Percentiles rank a stretch among this genome's conserved stretches.
Evolutionary conservation across 2,797 vertebrate species (phyloP).

Genomic region (Apogon hyalosoma): DNA sequence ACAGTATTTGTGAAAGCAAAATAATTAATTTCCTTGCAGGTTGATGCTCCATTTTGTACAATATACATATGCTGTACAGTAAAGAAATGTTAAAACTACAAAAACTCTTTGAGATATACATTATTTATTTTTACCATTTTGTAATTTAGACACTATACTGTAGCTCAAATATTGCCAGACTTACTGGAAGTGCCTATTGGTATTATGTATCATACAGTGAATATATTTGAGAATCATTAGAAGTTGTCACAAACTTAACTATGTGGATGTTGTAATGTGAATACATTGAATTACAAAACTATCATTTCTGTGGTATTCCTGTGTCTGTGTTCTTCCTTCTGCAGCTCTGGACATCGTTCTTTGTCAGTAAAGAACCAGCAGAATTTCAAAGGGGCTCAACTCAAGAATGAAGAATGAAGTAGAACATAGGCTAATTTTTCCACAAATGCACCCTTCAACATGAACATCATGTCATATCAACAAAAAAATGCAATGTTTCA

Average conservation of each 20-base stretch:
- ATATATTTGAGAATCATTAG: conserved; percentile 92
- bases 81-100: conserved; percentile 85
- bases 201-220: conserved; percentile 95
- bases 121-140: conserved; percentile 99
- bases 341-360: not conserved
- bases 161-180: conserved; percentile 95
- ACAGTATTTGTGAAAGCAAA: conserved; percentile 90
- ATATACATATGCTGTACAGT: conserved; percentile 93
- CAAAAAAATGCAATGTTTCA: too few species aligned
- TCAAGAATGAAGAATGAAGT: too few species aligned
- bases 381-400: too few species aligned
- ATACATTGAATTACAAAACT: conserved; percentile 94
- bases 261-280: conserved; percentile 96
- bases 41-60: conserved; percentile 94
- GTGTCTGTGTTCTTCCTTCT: conserved; percentile 48
- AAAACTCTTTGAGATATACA: conserved; percentile 94
- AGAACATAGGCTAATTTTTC: too few species aligned
- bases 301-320: conserved; percentile 89
- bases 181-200: conserved; percentile 99
- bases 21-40: conserved; percentile 87
- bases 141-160: conserved; percentile 97
- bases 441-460: too few species aligned
- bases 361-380: not conserved
- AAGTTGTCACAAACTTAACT: conserved; percentile 92
- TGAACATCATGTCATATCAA: too few species aligned